Evolutionary conservation across 2,888 invertebrate genomes (phyloP).

Genomic region (Ophraella communa): DNA sequence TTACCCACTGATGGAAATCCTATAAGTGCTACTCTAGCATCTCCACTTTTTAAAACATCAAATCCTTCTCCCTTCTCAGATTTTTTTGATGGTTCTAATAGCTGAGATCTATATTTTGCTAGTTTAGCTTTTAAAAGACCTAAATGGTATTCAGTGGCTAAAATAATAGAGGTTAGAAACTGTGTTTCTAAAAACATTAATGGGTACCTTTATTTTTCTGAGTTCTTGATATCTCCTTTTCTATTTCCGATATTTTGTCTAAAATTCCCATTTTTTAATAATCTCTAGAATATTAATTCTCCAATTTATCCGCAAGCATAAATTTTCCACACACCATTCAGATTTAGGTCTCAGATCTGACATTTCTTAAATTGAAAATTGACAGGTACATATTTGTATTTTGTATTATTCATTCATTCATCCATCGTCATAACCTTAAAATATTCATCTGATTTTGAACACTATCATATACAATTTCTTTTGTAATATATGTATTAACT

Average conservation of each 20-base stretch:
- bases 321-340: background rate
- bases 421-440: too few species aligned
- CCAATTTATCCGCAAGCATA: background rate
- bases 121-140: slow-evolving; percentile 96
- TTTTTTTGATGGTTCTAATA: slow-evolving; percentile 94
- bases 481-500: background rate
- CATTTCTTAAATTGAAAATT: background rate
- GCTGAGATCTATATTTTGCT: slow-evolving; percentile 92
- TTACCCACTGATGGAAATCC: slow-evolving; percentile 99
- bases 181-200: background rate
- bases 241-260: slow-evolving; percentile 98
- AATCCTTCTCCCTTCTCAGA: slow-evolving; percentile 96
- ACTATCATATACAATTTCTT: background rate
- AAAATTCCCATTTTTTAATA: slow-evolving; percentile 87
- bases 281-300: background rate
- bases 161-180: slow-evolving; percentile 46
- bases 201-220: slow-evolving; percentile 97
- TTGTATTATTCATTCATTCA: too few species aligned
- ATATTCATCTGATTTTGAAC: too few species aligned
- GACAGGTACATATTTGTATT: too few species aligned
- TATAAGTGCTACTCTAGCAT: slow-evolving; percentile 96
- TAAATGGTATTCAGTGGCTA: slow-evolving; percentile 99
- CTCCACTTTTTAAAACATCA: slow-evolving; percentile 98
- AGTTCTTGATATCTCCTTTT: slow-evolving; percentile 96
- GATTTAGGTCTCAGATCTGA: background rate